Evolutionary conservation across 1,140 invertebrate genomes (phyloP).

Genomic region (Drosophila aff.): DNA sequence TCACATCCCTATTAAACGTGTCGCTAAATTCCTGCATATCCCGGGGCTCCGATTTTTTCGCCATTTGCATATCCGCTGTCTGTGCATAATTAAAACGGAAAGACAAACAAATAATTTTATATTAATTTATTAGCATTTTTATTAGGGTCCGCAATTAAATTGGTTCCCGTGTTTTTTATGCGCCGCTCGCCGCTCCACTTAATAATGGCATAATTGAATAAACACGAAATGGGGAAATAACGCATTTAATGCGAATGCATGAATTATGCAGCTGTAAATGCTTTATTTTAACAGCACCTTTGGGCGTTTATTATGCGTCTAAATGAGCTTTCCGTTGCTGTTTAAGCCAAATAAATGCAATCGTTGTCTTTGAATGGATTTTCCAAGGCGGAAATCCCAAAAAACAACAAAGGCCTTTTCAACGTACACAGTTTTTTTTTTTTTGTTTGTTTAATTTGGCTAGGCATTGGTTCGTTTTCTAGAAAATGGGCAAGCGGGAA

Average conservation of each 20-base stretch:
- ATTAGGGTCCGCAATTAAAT: slow-evolving; percentile 56
- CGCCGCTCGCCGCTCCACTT: slow-evolving; percentile 15
- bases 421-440: background rate
- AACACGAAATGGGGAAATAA: slow-evolving; percentile 26
- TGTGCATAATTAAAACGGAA: slow-evolving; percentile 50
- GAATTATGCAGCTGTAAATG: slow-evolving; percentile 22
- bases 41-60: background rate
- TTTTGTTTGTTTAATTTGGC: slow-evolving; percentile 4
- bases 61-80: slow-evolving; percentile 28
- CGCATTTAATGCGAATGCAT: slow-evolving; percentile 8
- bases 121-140: slow-evolving; percentile 53
- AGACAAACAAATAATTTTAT: slow-evolving; percentile 46
- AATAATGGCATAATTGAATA: slow-evolving; percentile 56
- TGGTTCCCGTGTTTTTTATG: slow-evolving; percentile 18
- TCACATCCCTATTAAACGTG: background rate
- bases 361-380: slow-evolving; percentile 6
- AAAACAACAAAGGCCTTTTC: slow-evolving; percentile 15
- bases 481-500: slow-evolving; percentile 21
- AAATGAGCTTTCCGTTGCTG: background rate
- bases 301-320: background rate
- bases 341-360: slow-evolving; percentile 19
- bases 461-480: slow-evolving; percentile 22
- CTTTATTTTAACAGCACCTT: background rate
- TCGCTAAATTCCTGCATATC: background rate
- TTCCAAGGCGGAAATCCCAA: slow-evolving; percentile 23